A percentile compares a stretch with the other conserved stretches of the same genome.
Conservation (phyloP, 2,113 vertebrate species). For the Oncorhynchus nerka region DNA sequence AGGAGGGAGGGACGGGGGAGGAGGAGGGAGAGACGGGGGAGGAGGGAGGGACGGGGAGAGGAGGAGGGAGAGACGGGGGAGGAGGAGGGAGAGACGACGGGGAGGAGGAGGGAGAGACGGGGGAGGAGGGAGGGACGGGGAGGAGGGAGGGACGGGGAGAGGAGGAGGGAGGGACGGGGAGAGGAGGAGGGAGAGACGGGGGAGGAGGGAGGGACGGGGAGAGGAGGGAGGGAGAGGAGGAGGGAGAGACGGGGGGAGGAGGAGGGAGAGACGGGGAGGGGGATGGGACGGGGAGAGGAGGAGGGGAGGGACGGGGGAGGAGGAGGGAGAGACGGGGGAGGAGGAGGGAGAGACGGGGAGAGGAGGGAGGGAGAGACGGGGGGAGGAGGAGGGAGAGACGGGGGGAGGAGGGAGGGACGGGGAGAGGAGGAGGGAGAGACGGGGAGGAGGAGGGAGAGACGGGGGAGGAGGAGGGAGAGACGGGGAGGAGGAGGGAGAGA, state of each 20-base stretch:
- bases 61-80: not conserved
- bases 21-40: too few species aligned
- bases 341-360: not conserved
- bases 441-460: not conserved
- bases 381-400: not conserved
- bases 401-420: not conserved
- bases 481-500: too few species aligned
- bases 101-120: not conserved
- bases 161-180: constrained; percentile 29
- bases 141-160: not conserved
- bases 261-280: not conserved
- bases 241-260: too few species aligned
- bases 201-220: not conserved
- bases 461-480: not conserved
- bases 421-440: constrained; percentile 43
- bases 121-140: not conserved
- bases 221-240: too few species aligned
- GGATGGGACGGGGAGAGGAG: constrained; percentile 47
- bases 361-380: constrained; percentile 37
- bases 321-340: not conserved
- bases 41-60: not conserved
- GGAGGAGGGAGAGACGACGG: constrained; percentile 41
- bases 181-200: constrained; percentile 38
- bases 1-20: too few species aligned
- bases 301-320: constrained; percentile 38